Base-by-base conservation (phyloP, 2,797 vertebrate species). In the Etheostoma perlongum region DNA sequence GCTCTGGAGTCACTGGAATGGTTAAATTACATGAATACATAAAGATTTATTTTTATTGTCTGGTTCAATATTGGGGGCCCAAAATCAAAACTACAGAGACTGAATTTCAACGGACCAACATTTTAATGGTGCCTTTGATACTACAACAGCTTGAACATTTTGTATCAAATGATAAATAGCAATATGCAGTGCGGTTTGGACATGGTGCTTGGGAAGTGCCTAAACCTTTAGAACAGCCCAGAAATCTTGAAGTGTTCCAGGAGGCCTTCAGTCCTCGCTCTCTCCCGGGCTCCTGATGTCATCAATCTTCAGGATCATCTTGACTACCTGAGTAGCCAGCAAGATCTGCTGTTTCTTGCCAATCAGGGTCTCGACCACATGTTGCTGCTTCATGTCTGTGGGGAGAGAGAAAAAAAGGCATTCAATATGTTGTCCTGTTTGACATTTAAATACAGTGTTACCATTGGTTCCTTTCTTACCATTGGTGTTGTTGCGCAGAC, bases 291-390 rank as follows among this genome's bases (percentile, higher is more conserved):
- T 96, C 83, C 98, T 95, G 92, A 99, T 97, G 87, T 99, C 98
- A 61, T 99, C 98, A 0, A 99, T 99, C 94, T 99, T 99, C 70
- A 99, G 92, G 89, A 99, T 98, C 98, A 99, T 99, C 92, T 97
- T 97, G 73, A 99, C 98, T 25, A 99, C 97, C 68, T 99, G 98
- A 46, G 97, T 98, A 0, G 98, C 98, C 84, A 99, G 95, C 60
- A 93, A 93, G 78, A 99, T 98, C 94, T 99, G 98, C 76, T 99
- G 98, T 84, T 99, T 99, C 90, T 99, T 99, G 52, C 97, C 98
- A 77, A 99, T 97, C 85, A 99, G 92, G 14, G 98, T 99, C 95
- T 99, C 98, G 70, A 99, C 97, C 73, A 99, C 98, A 76, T 99
- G 96, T 40, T 99, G 98, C 81, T 97, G 94, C 84, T 97, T 99